Evolutionary conservation across 2,113 vertebrate species (phyloP), one percentile per base, ranked within the genome.

Genomic region (Ginglymostoma cirratum): DNA sequence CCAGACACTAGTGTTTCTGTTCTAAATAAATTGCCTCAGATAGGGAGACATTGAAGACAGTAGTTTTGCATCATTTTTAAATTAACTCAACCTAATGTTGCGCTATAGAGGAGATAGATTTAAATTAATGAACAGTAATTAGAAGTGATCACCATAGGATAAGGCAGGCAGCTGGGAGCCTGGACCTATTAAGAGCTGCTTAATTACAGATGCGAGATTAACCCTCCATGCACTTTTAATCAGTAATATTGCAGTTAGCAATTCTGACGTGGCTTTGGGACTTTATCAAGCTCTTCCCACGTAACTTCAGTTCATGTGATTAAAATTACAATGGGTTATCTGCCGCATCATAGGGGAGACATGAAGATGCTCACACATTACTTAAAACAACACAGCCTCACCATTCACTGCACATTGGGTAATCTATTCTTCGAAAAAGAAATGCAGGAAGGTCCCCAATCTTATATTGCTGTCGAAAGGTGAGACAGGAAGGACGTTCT

Each of bases 91-190:
- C 55, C 55, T 65, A 34, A 65, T 66, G 17, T 66, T 92, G 61
- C 34, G n/a, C 6, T 61, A 65, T 30, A 93, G 34, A 38, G 89
- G 17, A 92, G 55, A 66, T 8, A 66, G 89, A 90, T 93, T 93
- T 67, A 38, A 93, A 93, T 93, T 93, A 93, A 93, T 93, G 89
- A 93, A 67, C 6, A 2, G 89, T 65, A 93, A 93, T 93, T 93
- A 93, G 34, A 19, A 38, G n/a, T 5, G n/a, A 93, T 65, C 61
- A 23, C 55, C 34, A 21, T 34, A 61, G 55, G 87, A 90, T 92
- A 65, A 92, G 34, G 55, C 14, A 19, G 4, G 55, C 52, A 93
- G 52, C 52, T 87, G 48, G 45, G 27, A 87, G 52, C 52, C 27
- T 65, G 87, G 30, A 65, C 52, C 7, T 66, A 38, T 89, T 89